Evolutionary conservation across 2,113 vertebrate species (phyloP).

Genomic region (Mola mola): DNA sequence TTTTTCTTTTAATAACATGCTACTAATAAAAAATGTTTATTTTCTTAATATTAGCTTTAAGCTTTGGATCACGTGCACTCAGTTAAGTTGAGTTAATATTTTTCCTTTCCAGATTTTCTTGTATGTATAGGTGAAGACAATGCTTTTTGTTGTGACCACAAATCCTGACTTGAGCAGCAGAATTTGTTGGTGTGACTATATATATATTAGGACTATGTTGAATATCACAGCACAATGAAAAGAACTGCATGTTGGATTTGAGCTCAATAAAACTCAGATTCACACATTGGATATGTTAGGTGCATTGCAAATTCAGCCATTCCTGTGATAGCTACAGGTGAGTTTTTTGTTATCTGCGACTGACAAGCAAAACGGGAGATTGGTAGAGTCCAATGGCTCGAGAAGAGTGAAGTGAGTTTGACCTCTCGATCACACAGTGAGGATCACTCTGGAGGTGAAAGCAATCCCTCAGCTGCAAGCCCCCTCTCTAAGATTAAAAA

Average conservation of each 20-base stretch:
- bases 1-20: too few species aligned
- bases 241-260: constrained; percentile 2
- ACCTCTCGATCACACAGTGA: constrained; percentile 54
- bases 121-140: too few species aligned
- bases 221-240: constrained; percentile 12
- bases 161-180: constrained; percentile 23
- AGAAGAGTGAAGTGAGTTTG: constrained; percentile 29
- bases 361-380: constrained; percentile 10
- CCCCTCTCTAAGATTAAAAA: constrained; percentile 18
- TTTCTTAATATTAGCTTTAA: too few species aligned
- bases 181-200: constrained; percentile 28
- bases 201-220: too few species aligned
- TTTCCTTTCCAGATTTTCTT: too few species aligned
- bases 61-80: too few species aligned
- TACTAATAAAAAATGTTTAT: too few species aligned
- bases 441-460: constrained; percentile 28
- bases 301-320: constrained; percentile 7
- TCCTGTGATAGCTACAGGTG: constrained; percentile 14
- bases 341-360: constrained; percentile 20
- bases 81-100: too few species aligned
- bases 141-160: background rate
- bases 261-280: constrained; percentile 16
- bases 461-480: constrained; percentile 5
- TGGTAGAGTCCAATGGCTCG: constrained; percentile 3
- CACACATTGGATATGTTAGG: background rate